These are phyloP conservation scores for Oxycera nigricornis DNA, from an alignment of 2,888 invertebrate species.

Conservation along the genomic window DNA sequence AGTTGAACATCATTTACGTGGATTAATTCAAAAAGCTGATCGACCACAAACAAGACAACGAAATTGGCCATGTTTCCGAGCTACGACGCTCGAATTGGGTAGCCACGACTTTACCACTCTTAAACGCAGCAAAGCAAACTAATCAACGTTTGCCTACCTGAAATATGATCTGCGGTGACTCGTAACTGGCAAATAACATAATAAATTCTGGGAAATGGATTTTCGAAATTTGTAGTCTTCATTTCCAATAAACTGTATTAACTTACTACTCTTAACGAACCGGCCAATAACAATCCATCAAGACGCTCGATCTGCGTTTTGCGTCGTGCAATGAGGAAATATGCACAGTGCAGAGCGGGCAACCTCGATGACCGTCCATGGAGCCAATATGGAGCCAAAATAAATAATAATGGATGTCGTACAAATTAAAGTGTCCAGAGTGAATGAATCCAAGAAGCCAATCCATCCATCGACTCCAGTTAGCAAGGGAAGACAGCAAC, in stretches of 20 bases:
- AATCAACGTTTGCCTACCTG: background rate
- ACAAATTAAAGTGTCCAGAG: slow-evolving; percentile 45
- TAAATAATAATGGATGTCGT: slow-evolving; percentile 26
- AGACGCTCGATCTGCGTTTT: slow-evolving; percentile 8
- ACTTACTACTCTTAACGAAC: slow-evolving; percentile 8
- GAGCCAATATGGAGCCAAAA: slow-evolving; percentile 9
- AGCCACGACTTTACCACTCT: background rate
- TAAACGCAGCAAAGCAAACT: background rate
- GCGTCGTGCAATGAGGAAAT: slow-evolving; percentile 9
- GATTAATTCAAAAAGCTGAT: background rate
- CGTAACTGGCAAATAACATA: background rate
- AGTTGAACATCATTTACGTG: too few relatives aligned
- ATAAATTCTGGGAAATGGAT: background rate
- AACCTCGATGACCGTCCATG: slow-evolving; percentile 1
- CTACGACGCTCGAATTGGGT: too few relatives aligned
- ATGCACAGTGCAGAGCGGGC: background rate
- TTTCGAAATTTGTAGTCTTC: slow-evolving; percentile 20
- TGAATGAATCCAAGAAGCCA: slow-evolving; percentile 37
- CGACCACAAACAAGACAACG: background rate
- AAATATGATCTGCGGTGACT: slow-evolving; percentile 11
- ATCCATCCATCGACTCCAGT: slow-evolving; percentile 29
- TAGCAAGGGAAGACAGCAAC: background rate
- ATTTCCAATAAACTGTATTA: slow-evolving; percentile 25
- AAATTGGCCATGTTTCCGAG: too few relatives aligned
- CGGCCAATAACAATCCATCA: slow-evolving; percentile 33